phyloP scores from a whole-genome alignment of 2,888 invertebrate species.

The Amblyjoppa fuscipennis region DNA sequence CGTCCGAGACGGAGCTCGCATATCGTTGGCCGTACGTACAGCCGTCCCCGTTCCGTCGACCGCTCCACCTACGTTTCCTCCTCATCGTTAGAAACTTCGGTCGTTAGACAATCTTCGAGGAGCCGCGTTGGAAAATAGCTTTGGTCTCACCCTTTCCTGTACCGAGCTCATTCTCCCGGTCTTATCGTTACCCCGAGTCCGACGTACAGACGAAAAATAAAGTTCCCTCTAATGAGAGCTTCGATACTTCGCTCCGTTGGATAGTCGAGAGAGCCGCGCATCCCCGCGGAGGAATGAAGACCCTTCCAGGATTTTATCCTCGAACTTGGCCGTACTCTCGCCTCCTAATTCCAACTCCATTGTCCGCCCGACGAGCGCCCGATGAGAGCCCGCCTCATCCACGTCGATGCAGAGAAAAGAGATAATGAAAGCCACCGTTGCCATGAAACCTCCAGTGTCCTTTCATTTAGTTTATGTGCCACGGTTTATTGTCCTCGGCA shows the following conservation, averaged over 20 bases:
- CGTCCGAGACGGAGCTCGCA: constrained; percentile 62
- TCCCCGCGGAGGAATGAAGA: not conserved
- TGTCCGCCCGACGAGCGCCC: not conserved
- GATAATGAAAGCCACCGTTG: constrained; percentile 39
- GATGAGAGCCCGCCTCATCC: not conserved
- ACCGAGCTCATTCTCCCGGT: not conserved
- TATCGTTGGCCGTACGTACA: constrained; percentile 26
- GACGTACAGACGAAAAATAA: constrained; percentile 28
- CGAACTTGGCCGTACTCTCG: not conserved
- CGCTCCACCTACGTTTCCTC: constrained; percentile 12
- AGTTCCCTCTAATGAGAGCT: constrained; percentile 23
- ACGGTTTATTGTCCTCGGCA: constrained; percentile 42
- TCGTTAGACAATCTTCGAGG: constrained; percentile 50
- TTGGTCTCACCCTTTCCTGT: not conserved
- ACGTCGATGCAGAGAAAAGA: constrained; percentile 9
- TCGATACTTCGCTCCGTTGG: constrained; percentile 14
- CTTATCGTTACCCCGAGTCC: not conserved
- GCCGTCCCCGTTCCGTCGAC: constrained; percentile 27
- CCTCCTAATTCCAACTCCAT: constrained; percentile 2
- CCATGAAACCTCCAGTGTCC: constrained; percentile 19
- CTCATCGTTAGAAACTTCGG: constrained; percentile 57
- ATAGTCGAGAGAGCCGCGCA: not conserved
- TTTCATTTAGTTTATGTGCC: constrained; percentile 48
- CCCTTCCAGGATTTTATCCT: not conserved
- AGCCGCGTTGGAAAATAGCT: constrained; percentile 29